These are phyloP conservation scores for Chlamydotis undulata DNA, from an alignment of 2,113 vertebrate species.

Conservation along the genomic window DNA sequence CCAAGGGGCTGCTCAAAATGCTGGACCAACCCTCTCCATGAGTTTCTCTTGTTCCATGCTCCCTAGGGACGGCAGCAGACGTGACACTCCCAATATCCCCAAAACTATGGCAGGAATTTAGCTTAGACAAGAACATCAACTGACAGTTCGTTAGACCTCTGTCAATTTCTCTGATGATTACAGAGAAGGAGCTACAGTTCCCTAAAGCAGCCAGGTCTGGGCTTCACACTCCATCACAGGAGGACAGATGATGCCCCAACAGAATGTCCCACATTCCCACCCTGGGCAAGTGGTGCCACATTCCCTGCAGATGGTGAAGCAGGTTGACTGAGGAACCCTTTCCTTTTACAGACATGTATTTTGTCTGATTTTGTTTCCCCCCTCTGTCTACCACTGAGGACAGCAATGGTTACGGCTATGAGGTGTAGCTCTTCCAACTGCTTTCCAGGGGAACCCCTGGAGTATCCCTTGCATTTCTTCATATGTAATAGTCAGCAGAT, in stretches of 20 bases:
- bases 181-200: background rate
- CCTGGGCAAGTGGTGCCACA: accelerated
- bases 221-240: background rate
- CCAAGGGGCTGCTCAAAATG: background rate
- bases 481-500: background rate
- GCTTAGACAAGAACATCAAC: background rate
- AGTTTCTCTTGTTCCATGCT: background rate
- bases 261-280: background rate
- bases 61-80: background rate
- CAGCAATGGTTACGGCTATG: background rate
- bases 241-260: background rate
- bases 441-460: background rate
- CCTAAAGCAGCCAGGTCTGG: background rate
- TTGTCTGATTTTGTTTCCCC: background rate
- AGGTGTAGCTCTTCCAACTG: background rate
- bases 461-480: background rate
- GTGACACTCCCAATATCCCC: background rate
- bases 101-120: background rate
- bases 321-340: background rate
- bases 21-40: background rate
- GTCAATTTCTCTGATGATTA: background rate
- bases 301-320: background rate
- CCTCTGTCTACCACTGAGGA: background rate
- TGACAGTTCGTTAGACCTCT: background rate
- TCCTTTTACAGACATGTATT: background rate